Conservation (phyloP, 2,888 invertebrate species). For the Rhogogaster chlorosoma region DNA sequence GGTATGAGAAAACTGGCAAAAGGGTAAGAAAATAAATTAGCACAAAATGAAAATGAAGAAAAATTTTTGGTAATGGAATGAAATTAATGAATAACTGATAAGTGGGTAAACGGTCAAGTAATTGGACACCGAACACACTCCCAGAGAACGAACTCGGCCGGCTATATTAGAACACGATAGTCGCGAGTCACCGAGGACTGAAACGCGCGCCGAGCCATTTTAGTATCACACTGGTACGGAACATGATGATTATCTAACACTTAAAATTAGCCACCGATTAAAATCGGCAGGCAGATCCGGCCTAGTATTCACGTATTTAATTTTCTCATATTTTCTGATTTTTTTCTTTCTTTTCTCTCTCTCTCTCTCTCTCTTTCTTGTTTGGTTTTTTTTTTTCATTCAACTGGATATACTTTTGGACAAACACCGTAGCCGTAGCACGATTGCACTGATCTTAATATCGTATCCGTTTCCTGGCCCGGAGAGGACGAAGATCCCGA, state of each 20-base stretch:
- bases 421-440: slow-evolving; percentile 31
- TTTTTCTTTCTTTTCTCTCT: background rate
- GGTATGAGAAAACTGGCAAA: slow-evolving; percentile 7
- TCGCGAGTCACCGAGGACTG: slow-evolving; percentile 47
- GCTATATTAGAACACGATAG: slow-evolving; percentile 75
- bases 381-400: background rate
- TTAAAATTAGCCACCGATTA: slow-evolving; percentile 74
- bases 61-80: background rate
- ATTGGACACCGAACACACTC: slow-evolving; percentile 72
- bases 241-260: slow-evolving; percentile 74
- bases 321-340: background rate
- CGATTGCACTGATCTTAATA: slow-evolving; percentile 31
- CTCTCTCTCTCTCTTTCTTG: background rate
- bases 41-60: background rate
- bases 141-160: slow-evolving; percentile 53
- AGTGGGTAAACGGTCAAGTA: slow-evolving; percentile 65
- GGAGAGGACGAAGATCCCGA: background rate
- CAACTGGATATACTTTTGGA: background rate
- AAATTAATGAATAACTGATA: background rate
- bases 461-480: background rate
- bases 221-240: slow-evolving; percentile 58
- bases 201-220: slow-evolving; percentile 56
- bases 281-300: slow-evolving; percentile 56
- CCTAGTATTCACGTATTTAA: background rate
- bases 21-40: background rate